Percentiles rank a stretch among this genome's conserved stretches.
These are phyloP conservation scores for Steatornis caripensis DNA, from an alignment of 2,113 vertebrate species.

Conservation along the genomic window DNA sequence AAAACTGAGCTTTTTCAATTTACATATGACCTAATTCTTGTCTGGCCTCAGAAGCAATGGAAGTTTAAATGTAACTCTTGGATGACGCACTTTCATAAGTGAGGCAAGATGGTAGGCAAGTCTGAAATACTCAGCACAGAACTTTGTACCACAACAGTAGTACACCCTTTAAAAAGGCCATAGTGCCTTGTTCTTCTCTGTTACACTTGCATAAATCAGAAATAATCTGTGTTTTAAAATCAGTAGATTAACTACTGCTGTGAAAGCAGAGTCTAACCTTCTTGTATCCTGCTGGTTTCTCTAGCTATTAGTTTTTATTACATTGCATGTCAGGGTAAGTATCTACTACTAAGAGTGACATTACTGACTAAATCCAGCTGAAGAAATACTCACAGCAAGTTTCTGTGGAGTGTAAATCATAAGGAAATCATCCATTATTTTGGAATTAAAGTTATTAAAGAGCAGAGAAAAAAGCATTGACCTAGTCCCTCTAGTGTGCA, in stretches of 20 bases:
- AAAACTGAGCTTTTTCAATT: not conserved
- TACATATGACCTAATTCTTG: not conserved
- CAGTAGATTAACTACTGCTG: not conserved
- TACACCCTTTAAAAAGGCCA: not conserved
- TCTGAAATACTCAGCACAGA: not conserved
- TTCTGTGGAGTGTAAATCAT: not conserved
- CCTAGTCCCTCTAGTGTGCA: not conserved
- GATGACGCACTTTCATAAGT: not conserved
- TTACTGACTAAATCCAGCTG: not conserved
- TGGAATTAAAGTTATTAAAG: not conserved
- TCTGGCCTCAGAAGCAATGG: not conserved
- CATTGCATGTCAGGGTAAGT: not conserved
- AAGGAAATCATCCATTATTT: not conserved
- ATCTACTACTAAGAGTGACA: not conserved
- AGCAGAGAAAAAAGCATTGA: not conserved
- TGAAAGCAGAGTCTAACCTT: not conserved
- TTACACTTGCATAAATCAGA: not conserved
- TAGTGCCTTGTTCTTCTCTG: fast-evolving
- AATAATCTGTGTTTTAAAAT: not conserved
- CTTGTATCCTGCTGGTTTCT: not conserved
- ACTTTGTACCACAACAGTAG: not conserved
- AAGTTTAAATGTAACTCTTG: not conserved
- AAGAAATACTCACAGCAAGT: not conserved
- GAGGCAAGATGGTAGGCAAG: not conserved
- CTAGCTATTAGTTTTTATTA: not conserved